Conservation (phyloP, 1,140 invertebrate genomes). For the Coenobita brevimanus region DNA sequence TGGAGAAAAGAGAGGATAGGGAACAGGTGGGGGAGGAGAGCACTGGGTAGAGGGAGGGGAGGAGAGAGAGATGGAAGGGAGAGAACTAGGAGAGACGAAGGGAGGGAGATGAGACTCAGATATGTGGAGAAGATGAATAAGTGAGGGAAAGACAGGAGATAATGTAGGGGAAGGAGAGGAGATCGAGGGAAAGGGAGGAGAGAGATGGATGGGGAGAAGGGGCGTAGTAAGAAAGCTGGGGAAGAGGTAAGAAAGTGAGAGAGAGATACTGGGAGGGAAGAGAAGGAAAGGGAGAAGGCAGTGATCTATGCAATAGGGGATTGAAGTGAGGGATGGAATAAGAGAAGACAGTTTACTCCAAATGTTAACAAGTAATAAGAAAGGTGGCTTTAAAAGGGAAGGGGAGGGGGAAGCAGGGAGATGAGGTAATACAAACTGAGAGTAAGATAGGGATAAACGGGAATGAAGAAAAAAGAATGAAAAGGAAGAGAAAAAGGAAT, state of each 20-base stretch:
- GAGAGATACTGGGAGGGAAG: background rate
- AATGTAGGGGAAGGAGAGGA: background rate
- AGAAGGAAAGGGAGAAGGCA: background rate
- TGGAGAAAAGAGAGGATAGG: background rate
- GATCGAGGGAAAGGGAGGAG: background rate
- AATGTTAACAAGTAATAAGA: too few relatives aligned
- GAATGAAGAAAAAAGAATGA: too few relatives aligned
- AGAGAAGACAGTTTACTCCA: background rate
- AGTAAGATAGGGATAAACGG: too few relatives aligned
- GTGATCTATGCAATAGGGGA: background rate
- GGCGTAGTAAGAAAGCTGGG: too few relatives aligned
- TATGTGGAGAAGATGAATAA: background rate
- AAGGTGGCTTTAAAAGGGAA: too few relatives aligned
- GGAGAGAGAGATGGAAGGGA: background rate
- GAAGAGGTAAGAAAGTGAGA: background rate
- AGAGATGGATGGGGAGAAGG: too few relatives aligned
- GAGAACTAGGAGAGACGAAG: background rate
- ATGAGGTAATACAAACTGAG: too few relatives aligned
- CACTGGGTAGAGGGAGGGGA: background rate
- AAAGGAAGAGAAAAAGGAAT: too few relatives aligned
- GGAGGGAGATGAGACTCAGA: background rate
- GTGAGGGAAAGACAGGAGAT: background rate
- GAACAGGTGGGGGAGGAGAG: background rate
- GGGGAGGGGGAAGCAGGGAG: too few relatives aligned
- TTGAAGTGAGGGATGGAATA: background rate